Conservation (phyloP, 2,888 invertebrate species). For the Dione vanillae region DNA sequence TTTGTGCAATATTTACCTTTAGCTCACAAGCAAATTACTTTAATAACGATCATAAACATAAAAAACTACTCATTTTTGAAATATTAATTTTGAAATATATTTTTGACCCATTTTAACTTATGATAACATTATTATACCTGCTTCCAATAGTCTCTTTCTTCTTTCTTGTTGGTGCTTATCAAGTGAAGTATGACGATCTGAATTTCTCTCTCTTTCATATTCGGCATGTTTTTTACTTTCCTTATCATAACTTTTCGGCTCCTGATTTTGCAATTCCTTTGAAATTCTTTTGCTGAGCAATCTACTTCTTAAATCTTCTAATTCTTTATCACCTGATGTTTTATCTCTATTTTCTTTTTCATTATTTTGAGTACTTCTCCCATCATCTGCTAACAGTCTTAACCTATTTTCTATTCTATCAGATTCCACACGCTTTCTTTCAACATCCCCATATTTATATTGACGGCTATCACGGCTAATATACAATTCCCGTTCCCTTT, state of each 20-base stretch:
- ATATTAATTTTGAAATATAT: background rate
- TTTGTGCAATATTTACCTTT: no score
- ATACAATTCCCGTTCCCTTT: conserved; percentile 66
- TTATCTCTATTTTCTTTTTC: conserved; percentile 80
- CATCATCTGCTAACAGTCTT: conserved; percentile 70
- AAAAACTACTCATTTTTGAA: no score
- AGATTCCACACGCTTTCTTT: conserved; percentile 68
- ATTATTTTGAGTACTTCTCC: conserved; percentile 67
- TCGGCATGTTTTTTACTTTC: conserved; percentile 75
- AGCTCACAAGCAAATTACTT: no score
- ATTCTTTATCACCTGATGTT: conserved; percentile 83
- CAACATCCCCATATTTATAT: conserved; percentile 70
- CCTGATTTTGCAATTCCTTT: conserved; percentile 85
- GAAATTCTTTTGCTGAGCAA: conserved; percentile 88
- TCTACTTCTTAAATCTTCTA: conserved; percentile 91
- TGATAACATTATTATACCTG: conserved; percentile 75
- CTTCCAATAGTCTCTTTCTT: conserved; percentile 88
- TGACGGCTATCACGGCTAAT: conserved; percentile 68
- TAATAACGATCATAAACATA: no score
- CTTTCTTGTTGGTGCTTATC: conserved; percentile 85
- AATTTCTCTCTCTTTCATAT: conserved; percentile 76
- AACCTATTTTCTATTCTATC: conserved; percentile 75
- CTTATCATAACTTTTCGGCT: conserved; percentile 73
- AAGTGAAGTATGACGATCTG: conserved; percentile 67
- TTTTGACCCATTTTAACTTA: background rate